Conservation (phyloP, 1,140 invertebrate genomes). For the Tachypleus tridentatus region DNA sequence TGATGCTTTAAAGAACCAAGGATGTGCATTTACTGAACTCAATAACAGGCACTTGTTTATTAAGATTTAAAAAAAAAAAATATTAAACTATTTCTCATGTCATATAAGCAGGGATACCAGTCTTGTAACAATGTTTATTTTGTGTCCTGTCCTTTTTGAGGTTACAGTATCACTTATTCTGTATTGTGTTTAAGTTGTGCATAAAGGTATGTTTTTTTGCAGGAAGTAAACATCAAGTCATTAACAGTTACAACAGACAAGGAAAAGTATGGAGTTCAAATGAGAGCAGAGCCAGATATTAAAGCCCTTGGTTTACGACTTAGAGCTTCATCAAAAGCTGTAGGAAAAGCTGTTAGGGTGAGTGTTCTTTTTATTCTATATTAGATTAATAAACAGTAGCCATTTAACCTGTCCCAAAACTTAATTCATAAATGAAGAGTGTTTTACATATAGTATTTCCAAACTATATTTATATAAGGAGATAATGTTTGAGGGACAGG, state of each 20-base stretch:
- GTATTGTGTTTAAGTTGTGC: too few species aligned
- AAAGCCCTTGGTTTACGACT: constrained; percentile 71
- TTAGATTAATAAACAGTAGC: constrained; percentile 12
- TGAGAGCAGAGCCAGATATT: constrained; percentile 89
- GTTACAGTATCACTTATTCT: too few species aligned
- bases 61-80: too few species aligned
- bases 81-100: too few species aligned
- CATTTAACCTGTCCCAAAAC: constrained; percentile 5
- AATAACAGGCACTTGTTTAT: too few species aligned
- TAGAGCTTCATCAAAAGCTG: constrained; percentile 78
- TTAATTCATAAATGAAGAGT: neutral
- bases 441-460: neutral
- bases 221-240: constrained; percentile 82
- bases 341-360: constrained; percentile 64
- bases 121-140: too few species aligned
- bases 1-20: too few species aligned
- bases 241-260: constrained; percentile 86
- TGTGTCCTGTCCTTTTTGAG: too few species aligned
- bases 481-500: too few species aligned
- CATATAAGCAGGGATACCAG: too few species aligned
- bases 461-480: too few species aligned
- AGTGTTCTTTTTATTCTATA: constrained; percentile 14
- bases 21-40: too few species aligned
- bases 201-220: constrained; percentile 14
- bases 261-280: constrained; percentile 78